phyloP scores from a whole-genome alignment of 2,113 vertebrate genomes.

The Carassius gibelio region DNA sequence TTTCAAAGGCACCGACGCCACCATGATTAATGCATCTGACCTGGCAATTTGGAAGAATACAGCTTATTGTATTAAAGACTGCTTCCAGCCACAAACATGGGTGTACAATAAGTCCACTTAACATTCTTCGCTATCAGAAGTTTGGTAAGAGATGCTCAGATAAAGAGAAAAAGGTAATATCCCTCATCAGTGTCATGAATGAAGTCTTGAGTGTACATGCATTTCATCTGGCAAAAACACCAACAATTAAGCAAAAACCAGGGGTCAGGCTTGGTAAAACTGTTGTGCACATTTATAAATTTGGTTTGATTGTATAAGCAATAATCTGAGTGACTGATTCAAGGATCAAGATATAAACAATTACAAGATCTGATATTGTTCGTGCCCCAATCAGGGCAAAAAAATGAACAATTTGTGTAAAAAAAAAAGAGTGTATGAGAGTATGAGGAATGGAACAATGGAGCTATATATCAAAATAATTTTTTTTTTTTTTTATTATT shows the following conservation, averaged over 20 bases:
- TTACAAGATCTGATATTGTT: slow-evolving; percentile 17
- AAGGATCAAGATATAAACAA: slow-evolving; percentile 14
- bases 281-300: background rate
- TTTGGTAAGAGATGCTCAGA: slow-evolving; percentile 67
- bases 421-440: background rate
- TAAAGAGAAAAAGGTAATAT: slow-evolving; percentile 70
- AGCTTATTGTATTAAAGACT: slow-evolving; percentile 71
- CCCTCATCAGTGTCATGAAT: slow-evolving; percentile 67
- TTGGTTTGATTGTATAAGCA: slow-evolving; percentile 20
- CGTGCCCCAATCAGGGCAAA: slow-evolving; percentile 48
- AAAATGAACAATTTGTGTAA: slow-evolving; percentile 44
- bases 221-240: slow-evolving; percentile 35
- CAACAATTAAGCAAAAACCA: slow-evolving; percentile 26
- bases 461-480: slow-evolving; percentile 16
- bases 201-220: slow-evolving; percentile 27
- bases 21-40: slow-evolving; percentile 80
- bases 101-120: slow-evolving; percentile 64
- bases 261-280: background rate
- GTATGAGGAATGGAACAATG: background rate
- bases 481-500: too few species aligned
- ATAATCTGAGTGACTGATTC: slow-evolving; percentile 1
- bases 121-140: slow-evolving; percentile 72
- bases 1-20: slow-evolving; percentile 75
- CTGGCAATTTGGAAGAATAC: slow-evolving; percentile 77
- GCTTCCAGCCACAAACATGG: slow-evolving; percentile 64